Conservation (phyloP, 1,140 invertebrate species). For the Hormaphis cornu region DNA sequence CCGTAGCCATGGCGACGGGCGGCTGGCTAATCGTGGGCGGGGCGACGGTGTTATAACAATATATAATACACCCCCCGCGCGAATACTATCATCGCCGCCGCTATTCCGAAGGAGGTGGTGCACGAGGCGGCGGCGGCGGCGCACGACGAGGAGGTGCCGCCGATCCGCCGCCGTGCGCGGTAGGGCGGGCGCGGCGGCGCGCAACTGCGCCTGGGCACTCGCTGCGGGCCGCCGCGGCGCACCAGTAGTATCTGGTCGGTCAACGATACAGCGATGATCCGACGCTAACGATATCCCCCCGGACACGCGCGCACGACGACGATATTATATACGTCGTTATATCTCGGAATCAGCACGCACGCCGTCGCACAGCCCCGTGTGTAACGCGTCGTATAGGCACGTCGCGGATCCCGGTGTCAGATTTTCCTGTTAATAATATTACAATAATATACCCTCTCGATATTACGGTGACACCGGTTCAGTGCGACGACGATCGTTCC, state of each 20-base stretch:
- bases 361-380: neutral
- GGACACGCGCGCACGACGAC: conserved; percentile 29
- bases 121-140: conserved; percentile 38
- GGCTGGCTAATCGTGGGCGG: conserved; percentile 34
- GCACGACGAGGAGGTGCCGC: neutral
- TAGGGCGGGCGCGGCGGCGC: neutral
- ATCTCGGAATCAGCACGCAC: neutral
- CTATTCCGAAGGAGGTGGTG: too few relatives aligned
- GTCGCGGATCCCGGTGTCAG: too few relatives aligned
- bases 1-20: conserved; percentile 36
- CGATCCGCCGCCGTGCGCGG: neutral
- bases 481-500: neutral
- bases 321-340: too few relatives aligned
- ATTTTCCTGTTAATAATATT: too few relatives aligned
- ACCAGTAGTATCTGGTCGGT: conserved; percentile 39
- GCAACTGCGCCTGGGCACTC: neutral
- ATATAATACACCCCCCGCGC: neutral
- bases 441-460: neutral
- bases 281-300: conserved; percentile 42
- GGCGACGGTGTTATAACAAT: conserved; percentile 6
- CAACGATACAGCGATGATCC: conserved; percentile 41
- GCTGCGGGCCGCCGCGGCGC: conserved; percentile 33
- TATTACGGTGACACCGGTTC: too few relatives aligned
- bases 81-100: conserved; percentile 7
- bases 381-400: neutral